Base-by-base conservation (phyloP, 2,888 invertebrate species). In the Bhutanitis thaidina region DNA sequence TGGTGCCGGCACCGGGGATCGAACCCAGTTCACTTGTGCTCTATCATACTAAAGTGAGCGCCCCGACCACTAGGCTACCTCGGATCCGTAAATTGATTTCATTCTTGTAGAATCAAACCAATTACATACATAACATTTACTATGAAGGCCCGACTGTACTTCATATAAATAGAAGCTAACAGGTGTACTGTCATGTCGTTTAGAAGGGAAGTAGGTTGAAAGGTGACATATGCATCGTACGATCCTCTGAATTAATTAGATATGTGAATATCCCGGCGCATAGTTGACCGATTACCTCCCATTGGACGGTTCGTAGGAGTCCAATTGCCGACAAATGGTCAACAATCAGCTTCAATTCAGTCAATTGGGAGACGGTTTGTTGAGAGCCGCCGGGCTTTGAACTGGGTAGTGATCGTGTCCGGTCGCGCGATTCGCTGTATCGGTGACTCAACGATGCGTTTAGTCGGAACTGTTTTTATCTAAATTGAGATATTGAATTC, bases 321-420 rank as follows among this genome's bases (percentile, higher is more conserved):
- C 56, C 88, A 88, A 88, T 88, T 88, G 88, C 65, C 69, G 71
- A 73, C 75, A 85, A 88, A 83, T 86, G 75, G 78, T 56, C 75
- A 63, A 74, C 88, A 88, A 88, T 88, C 86, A 85, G 65, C 71
- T 63, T 60, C 88, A 88, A 88, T 88, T 88, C 64, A 72, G 70
- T 76, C 88, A 86, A 87, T 72, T 63, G 45, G 50, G 68, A 77
- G 74, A 74, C 75, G 67, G 66, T 70, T 65, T 63, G 66, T 61
- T 59, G 59, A 58, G 60, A 52, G 34, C 46, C 47, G 41, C 35
- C 39, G 44, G 39, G 48, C 41, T 49, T 36, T 29, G 48, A 27
- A 49, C 29, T 34, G 37, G 43, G 46, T 34, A 41, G 46, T 39
- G 43, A 46, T 43, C 55, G 53, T 60, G 64, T 62, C 65, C 66